Evolutionary conservation across 2,113 vertebrate species (phyloP), one percentile per base, ranked within the genome.

Genomic region (Pyrgilauda ruficollis): DNA sequence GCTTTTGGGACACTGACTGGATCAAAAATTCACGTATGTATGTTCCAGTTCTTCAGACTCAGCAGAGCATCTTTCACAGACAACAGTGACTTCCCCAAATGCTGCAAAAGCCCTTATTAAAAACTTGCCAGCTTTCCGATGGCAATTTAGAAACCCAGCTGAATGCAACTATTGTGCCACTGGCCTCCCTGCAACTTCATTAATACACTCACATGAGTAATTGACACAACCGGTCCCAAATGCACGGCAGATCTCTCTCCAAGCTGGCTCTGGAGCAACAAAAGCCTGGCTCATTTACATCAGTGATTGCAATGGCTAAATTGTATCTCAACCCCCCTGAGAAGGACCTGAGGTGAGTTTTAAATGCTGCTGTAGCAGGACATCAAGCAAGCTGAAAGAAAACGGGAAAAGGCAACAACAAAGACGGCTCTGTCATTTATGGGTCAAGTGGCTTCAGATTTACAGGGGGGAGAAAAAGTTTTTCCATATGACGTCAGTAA

Each of bases 111-210:
- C 50, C 43, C 75, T 49, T 44, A 19, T 56, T 78, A 89, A 93
- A 84, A 58, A 56, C 47, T 73, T 55, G 93, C 70, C 92, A 95
- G 76, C 47, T 94, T 88, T 84, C 92, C 0, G 0, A 47, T 13
- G 68, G 69, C 90, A 94, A 72, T 86, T 85, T 66, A 70, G 90
- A 84, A 94, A 59, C 64, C 47, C 46, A 43, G 61, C 68, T 96
- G 94, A 96, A 92, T 89, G 92, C 3, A 11, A 41, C 93, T 82
- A 90, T 92, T 96, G 86, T 96, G 72, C 85, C 24, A 5, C 21
- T 15, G 68, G 83, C 87, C 75, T 93, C 59, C 68, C 90, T 85
- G 63, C 85, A 90, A 87, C 87, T 93, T 94, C 85, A 78, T 95
- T 87, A 95, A 94, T 31, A 86, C 69, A 10, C 72, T 83, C 83